These are phyloP conservation scores for Gerris lacustris DNA, from an alignment of 2,888 invertebrate species.

Conservation along the genomic window DNA sequence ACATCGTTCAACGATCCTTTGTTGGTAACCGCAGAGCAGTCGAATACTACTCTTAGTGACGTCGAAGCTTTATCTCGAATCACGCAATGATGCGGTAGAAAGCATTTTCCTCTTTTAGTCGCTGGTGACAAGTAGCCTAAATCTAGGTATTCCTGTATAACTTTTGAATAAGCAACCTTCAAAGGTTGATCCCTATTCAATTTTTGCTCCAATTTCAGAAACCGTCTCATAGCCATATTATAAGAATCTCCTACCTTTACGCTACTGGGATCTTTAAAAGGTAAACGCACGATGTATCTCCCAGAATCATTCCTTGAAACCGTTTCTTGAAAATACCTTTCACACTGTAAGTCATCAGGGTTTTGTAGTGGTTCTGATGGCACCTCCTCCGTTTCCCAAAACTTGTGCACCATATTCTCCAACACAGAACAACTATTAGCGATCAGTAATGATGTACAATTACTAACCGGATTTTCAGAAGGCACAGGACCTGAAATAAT, in stretches of 20 bases:
- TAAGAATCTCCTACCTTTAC: neutral
- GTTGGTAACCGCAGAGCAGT: conserved; percentile 4
- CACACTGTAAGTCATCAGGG: neutral
- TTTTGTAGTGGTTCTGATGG: neutral
- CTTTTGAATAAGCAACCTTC: conserved; percentile 5
- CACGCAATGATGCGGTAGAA: conserved; percentile 15
- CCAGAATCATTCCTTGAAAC: conserved; percentile 3
- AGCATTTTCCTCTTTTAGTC: conserved; percentile 2
- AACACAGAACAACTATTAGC: neutral
- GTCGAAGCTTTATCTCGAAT: conserved; percentile 10
- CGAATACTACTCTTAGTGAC: conserved; percentile 11
- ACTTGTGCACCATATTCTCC: neutral
- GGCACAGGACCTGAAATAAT: conserved; percentile 9
- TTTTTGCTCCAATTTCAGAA: conserved; percentile 4
- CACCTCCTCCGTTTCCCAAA: conserved; percentile 16
- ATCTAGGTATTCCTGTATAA: conserved; percentile 1
- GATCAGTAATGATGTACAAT: neutral
- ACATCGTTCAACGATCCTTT: conserved; percentile 11
- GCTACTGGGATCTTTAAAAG: neutral
- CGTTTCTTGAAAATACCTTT: conserved; percentile 12
- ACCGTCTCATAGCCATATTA: neutral
- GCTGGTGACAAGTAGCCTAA: neutral
- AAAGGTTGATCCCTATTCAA: neutral
- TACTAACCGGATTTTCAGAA: neutral
- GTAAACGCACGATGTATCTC: conserved; percentile 12